Conservation (phyloP, 2,888 invertebrate species). For the Tinea pellionella region DNA sequence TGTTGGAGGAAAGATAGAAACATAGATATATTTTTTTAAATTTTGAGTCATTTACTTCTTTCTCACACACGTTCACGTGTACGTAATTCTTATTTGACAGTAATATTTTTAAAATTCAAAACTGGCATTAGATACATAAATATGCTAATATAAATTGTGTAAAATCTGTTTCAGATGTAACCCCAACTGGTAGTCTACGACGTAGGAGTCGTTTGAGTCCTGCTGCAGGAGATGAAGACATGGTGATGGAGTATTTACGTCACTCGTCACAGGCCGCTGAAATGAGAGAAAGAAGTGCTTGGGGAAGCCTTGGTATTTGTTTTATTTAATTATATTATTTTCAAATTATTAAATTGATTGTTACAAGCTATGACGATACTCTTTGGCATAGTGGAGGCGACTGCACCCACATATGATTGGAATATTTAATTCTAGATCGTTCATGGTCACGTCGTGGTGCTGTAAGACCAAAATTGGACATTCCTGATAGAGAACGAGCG, state of each 20-base stretch:
- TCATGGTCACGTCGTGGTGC: constrained; percentile 88
- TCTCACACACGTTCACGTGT: no score
- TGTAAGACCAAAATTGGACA: constrained; percentile 82
- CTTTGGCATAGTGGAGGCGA: no score
- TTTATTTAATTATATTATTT: no score
- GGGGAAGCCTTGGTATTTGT: constrained; percentile 81
- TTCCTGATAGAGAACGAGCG: constrained; percentile 82
- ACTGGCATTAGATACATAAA: background rate
- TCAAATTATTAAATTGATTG: no score
- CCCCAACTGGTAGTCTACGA: constrained; percentile 88
- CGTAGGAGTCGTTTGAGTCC: constrained; percentile 84
- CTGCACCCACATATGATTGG: no score
- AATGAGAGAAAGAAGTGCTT: constrained; percentile 81
- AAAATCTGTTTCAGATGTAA: constrained; percentile 79
- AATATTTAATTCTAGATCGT: constrained; percentile 70
- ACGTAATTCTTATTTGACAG: no score
- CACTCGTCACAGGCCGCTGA: constrained; percentile 78
- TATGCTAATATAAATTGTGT: background rate
- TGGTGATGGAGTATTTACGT: constrained; percentile 86
- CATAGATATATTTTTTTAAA: no score
- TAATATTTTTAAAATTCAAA: no score
- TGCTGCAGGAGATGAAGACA: constrained; percentile 85
- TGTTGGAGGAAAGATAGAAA: no score
- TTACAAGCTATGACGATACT: no score
- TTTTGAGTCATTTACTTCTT: no score